Conservation (phyloP, 1,140 invertebrate species). For the Drosophila oshimai region DNA sequence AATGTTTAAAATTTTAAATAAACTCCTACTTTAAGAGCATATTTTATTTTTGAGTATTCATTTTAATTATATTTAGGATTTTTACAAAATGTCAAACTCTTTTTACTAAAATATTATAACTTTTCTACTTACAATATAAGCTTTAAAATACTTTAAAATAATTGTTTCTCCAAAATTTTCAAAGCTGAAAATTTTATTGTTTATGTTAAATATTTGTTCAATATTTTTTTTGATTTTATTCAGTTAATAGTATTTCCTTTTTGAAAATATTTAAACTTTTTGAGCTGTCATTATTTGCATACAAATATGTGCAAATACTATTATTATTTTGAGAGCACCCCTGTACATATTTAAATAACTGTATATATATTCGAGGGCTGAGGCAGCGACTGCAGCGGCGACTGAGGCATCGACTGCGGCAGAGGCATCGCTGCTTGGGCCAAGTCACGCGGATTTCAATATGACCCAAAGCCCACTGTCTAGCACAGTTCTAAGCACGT, state of each 20-base stretch:
- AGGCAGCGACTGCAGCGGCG: constrained; percentile 13
- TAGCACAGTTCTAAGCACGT: constrained; percentile 82
- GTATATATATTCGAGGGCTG: constrained; percentile 4
- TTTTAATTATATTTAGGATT: no score
- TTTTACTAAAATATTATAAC: no score
- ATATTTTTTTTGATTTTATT: background rate
- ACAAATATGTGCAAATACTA: background rate
- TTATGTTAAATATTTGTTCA: no score
- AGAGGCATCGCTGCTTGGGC: constrained; percentile 20
- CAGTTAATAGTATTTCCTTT: background rate
- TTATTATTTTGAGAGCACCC: background rate
- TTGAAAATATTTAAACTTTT: background rate
- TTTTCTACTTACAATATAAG: no score
- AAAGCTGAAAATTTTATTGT: no score
- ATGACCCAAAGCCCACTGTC: constrained; percentile 82
- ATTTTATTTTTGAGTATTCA: no score
- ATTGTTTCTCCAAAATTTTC: no score
- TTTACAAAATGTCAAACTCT: no score
- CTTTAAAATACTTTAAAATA: no score
- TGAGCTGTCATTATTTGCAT: background rate
- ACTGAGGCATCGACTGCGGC: constrained; percentile 1
- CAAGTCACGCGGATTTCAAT: constrained; percentile 82
- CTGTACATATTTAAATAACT: background rate
- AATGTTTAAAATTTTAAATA: no score
- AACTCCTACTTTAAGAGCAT: no score